These are phyloP conservation scores for Brachyhypopomus gauderio DNA, from an alignment of 2,113 vertebrate species.

Conservation along the genomic window DNA sequence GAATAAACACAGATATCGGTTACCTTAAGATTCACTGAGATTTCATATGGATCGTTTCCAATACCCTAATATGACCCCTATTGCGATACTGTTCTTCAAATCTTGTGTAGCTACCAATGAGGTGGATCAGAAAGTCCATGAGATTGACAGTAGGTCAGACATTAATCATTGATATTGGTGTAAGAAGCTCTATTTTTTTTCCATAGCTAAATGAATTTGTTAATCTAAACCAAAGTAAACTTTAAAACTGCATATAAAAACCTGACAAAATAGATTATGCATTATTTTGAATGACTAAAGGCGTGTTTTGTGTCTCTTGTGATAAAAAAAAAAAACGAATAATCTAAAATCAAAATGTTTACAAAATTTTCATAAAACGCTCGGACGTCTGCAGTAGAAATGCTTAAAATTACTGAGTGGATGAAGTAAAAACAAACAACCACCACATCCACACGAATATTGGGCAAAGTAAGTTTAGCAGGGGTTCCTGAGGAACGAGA, in stretches of 20 bases:
- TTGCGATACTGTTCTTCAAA: no score
- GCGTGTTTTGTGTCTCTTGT: not conserved
- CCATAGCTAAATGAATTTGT: no score
- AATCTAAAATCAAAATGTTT: not conserved
- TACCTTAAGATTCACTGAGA: not conserved
- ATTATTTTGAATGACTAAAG: no score
- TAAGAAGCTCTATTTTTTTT: not conserved
- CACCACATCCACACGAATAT: not conserved
- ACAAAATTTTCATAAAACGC: no score
- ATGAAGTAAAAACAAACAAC: no score
- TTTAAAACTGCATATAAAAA: not conserved
- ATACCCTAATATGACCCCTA: not conserved
- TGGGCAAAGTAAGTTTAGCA: constrained; percentile 5
- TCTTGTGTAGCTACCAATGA: no score
- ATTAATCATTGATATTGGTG: no score
- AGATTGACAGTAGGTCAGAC: no score
- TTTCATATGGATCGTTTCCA: not conserved
- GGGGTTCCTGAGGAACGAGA: constrained; percentile 24
- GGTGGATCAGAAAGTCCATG: not conserved
- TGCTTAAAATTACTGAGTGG: no score
- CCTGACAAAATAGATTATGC: not conserved
- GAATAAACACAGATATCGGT: not conserved
- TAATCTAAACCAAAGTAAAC: no score
- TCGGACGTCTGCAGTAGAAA: no score
- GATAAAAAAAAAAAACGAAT: not conserved